Percentiles rank a stretch among this genome's conserved stretches.
Conservation (phyloP, 2,113 vertebrate species). For the Forbesichthys agassizii region DNA sequence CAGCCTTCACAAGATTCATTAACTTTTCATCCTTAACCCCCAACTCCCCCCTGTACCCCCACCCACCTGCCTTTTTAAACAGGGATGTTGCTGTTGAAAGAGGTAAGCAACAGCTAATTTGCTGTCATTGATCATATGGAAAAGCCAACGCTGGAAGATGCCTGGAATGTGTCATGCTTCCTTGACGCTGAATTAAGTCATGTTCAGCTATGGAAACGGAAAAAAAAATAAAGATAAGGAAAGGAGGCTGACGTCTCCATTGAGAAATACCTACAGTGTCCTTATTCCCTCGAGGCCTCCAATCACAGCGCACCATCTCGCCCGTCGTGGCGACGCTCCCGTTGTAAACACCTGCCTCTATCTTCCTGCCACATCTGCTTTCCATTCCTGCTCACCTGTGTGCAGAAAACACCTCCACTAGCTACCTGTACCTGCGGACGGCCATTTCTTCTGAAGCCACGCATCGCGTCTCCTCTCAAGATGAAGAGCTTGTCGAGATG, state of each 20-base stretch:
- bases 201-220: slow-evolving; percentile 50
- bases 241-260: slow-evolving; percentile 37
- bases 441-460: slow-evolving; percentile 63
- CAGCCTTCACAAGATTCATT: slow-evolving; percentile 19
- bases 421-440: slow-evolving; percentile 47
- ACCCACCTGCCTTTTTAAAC: too few species aligned
- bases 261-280: slow-evolving; percentile 60
- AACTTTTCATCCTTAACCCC: slow-evolving; percentile 22
- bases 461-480: slow-evolving; percentile 59
- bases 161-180: slow-evolving; percentile 57
- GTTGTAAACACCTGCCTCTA: slow-evolving; percentile 79
- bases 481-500: slow-evolving; percentile 66
- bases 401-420: slow-evolving; percentile 52
- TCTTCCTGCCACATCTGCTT: slow-evolving; percentile 70
- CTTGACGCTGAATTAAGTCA: slow-evolving; percentile 52
- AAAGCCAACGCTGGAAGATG: slow-evolving; percentile 22
- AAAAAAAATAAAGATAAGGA: slow-evolving; percentile 65
- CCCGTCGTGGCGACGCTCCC: slow-evolving; percentile 69
- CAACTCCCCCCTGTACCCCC: too few species aligned
- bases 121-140: slow-evolving; percentile 31
- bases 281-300: slow-evolving; percentile 35
- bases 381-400: slow-evolving; percentile 65
- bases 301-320: slow-evolving; percentile 70
- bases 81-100: not conserved
- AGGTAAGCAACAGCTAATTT: slow-evolving; percentile 26